Base-by-base conservation (phyloP, 1,140 invertebrate species). In the Brachionus rubens region DNA sequence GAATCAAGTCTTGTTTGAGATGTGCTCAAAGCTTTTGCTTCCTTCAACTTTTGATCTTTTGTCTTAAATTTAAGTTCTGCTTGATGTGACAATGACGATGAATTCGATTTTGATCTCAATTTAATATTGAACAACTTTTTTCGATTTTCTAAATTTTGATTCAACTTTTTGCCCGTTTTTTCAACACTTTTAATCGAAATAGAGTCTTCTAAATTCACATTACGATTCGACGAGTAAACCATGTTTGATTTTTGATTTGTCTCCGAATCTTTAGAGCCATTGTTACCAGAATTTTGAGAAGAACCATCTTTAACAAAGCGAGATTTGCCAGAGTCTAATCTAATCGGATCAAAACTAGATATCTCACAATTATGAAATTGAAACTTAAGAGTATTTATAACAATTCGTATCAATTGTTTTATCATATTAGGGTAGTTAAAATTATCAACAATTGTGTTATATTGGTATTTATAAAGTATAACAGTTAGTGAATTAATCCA, bases 381-480 rank as follows among this genome's bases (percentile, higher is more conserved):
- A 19, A 90, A 89, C 80, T 96, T 91, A 52, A 98, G 82, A 0
- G 94, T 96, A 82, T 95, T 94, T 54, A 98, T 87, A n/a, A 97
- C 91, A 79, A 97, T 92, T 79, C 90, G 88, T 46, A 98, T 90
- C 50, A 96, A 86, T 1, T 89, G 88, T 77, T 91, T 90, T 3
- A 96, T 87, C 79, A 92, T 90, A 28, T 87, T 88, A 80, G 90
- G 91, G 78, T 19, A 70, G 50, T 72, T 72, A 24, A 19, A 19
- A 21, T 7, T 50, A 19, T 92, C 86, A 0, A 91, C 89, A n/a
- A 90, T 90, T 67, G 89, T 89, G 75, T 89, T 91, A 82, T 96
- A 97, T 79, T 94, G 91, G 83, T 96, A 97, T 91, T 99, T 99
- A 81, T 99, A 99, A 0, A 99, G 86, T 77, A 98, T 89, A 10